A percentile compares a stretch with the other conserved stretches of the same genome.
phyloP scores from a whole-genome alignment of 2,797 vertebrate species.

The Halcyon smyrnensis region DNA sequence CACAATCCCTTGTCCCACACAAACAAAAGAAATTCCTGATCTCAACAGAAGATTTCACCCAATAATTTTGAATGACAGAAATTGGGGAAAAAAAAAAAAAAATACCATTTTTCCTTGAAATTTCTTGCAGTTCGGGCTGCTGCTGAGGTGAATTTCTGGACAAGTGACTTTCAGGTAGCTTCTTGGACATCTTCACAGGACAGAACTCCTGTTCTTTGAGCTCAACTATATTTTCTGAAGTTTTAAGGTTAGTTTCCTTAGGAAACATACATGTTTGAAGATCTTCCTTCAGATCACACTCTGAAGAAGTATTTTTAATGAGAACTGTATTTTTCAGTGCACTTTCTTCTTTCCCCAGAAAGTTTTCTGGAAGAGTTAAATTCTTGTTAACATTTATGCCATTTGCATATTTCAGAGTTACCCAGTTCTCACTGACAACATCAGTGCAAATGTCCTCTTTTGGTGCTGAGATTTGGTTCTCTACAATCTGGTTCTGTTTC shows the following conservation, averaged over 20 bases:
- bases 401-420: constrained; percentile 74
- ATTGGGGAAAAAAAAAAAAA: neutral
- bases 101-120: constrained; percentile 80
- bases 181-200: constrained; percentile 80
- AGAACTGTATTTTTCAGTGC: constrained; percentile 76
- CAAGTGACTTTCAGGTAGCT: constrained; percentile 78
- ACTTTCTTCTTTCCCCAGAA: constrained; percentile 78
- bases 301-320: constrained; percentile 74
- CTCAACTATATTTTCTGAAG: constrained; percentile 82
- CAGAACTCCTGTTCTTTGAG: constrained; percentile 82
- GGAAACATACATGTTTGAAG: constrained; percentile 92
- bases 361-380: constrained; percentile 74
- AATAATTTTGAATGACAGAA: neutral
- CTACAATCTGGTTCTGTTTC: constrained; percentile 74
- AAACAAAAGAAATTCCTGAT: neutral
- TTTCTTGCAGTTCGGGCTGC: constrained; percentile 73
- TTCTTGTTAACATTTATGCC: constrained; percentile 73
- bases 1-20: neutral
- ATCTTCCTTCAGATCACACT: constrained; percentile 76
- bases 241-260: constrained; percentile 91
- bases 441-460: constrained; percentile 75
- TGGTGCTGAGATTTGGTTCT: constrained; percentile 62
- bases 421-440: constrained; percentile 74
- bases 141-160: constrained; percentile 75
- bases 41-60: neutral